phyloP scores from a whole-genome alignment of 2,797 vertebrate species.

The Cynopterus sphinx region DNA sequence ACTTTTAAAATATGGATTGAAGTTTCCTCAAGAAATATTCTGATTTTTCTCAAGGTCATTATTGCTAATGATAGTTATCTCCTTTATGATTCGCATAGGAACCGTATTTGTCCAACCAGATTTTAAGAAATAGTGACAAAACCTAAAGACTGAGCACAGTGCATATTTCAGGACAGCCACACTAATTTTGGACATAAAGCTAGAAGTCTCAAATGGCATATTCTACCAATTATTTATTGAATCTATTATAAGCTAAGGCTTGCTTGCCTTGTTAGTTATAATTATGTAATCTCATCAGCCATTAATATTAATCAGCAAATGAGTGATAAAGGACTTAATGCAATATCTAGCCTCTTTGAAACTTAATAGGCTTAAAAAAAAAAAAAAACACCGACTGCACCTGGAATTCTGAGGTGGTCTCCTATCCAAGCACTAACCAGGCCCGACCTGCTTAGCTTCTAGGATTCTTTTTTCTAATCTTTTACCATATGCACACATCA shows the following conservation, averaged over 20 bases:
- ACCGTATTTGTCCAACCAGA: not conserved
- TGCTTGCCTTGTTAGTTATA: conserved; percentile 1
- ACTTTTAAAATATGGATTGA: not conserved
- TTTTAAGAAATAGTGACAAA: not conserved
- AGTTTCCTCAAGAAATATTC: not conserved
- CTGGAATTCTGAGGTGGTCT: too few relatives aligned
- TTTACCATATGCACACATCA: too few relatives aligned
- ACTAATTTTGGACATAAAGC: conserved; percentile 19
- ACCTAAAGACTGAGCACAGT: not conserved
- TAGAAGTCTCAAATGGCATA: conserved; percentile 7
- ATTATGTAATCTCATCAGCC: not conserved
- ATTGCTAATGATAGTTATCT: not conserved
- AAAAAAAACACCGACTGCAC: too few relatives aligned
- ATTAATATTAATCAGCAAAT: conserved; percentile 39
- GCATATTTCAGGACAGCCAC: not conserved
- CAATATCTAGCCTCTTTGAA: conserved; percentile 1
- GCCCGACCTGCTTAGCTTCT: too few relatives aligned
- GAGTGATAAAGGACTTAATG: not conserved
- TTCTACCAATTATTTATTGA: not conserved
- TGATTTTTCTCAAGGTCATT: not conserved
- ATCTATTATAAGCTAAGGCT: not conserved
- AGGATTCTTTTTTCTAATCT: too few relatives aligned
- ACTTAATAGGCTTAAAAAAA: too few relatives aligned
- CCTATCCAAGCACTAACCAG: too few relatives aligned
- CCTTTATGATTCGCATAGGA: not conserved